Evolutionary conservation across 2,888 invertebrate species (phyloP), one percentile per base, ranked within the genome.

Genomic region (Elaeidobius kamerunicus): DNA sequence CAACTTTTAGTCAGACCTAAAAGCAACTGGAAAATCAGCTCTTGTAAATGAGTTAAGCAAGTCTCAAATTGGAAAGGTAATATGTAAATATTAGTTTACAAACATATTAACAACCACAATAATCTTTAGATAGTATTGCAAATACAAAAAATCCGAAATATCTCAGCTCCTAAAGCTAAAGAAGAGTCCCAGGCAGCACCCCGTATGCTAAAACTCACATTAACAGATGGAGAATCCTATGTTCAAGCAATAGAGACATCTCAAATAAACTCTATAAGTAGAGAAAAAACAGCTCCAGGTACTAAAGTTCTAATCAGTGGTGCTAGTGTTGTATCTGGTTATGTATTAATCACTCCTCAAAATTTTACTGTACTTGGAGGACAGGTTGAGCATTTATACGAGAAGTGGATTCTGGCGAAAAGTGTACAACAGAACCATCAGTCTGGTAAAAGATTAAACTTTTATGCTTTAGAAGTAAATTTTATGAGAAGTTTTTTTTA

Each of bases 111-210:
- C n/a, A 15, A 41, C 12, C 35, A 9, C 9, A 48, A 41, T 20
- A 17, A 14, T 7, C 11, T 44, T 4, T 20, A 58, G 63, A 61
- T 92, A 59, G 85, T 95, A 28, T 76, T 95, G 36, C 95, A 95
- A 78, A 83, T 95, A 63, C 87, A 88, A 69, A 91, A 91, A 74
- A 78, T 93, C 41, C 81, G 91, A 11, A 94, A 95, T 75, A 83
- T 93, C 38, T 82, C 92, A 9, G 91, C 92, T 20, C 94, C 95
- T 3, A 95, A 94, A 75, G 84, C 85, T 11, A 91, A 92, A 70
- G 92, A 93, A 72, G 90, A 91, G 59, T 89, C 88, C 4, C 81
- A 81, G 57, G 78, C 80, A 54, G 90, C 91, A 9, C 92, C 93
- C 5, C 81, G 91, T 15, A 84, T 95, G 80, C 74, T 93, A 48